phyloP scores from a whole-genome alignment of 2,113 vertebrate species.

The Callipepla californica region DNA sequence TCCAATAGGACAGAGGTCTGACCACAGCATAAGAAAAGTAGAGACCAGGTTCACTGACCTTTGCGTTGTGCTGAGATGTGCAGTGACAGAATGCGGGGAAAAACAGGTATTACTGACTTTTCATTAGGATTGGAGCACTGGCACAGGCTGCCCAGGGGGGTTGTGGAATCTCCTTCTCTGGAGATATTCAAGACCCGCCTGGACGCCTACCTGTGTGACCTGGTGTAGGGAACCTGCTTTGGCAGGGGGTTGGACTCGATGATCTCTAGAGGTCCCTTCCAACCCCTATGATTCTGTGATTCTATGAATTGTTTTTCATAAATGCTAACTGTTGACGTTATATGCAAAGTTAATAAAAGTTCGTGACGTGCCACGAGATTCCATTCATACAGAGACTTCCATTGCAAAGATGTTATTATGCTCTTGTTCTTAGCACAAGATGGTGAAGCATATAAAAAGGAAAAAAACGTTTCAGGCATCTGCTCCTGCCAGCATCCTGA shows the following conservation, averaged over 20 bases:
- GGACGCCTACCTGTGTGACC: too few species aligned
- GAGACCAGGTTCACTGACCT: background rate
- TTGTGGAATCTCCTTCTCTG: too few species aligned
- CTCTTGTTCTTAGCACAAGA: constrained; percentile 47
- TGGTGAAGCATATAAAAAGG: constrained; percentile 59
- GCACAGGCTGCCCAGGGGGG: too few species aligned
- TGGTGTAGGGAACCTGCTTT: too few species aligned
- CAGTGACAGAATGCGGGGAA: background rate
- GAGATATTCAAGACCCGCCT: too few species aligned
- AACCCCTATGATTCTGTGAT: too few species aligned
- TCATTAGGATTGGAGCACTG: too few species aligned
- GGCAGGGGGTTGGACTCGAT: too few species aligned
- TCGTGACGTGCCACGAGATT: background rate
- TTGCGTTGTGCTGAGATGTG: background rate
- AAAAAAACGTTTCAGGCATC: constrained; percentile 61
- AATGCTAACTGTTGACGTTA: background rate
- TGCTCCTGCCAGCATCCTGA: constrained; percentile 59
- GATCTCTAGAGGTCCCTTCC: too few species aligned
- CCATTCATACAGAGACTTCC: too few species aligned
- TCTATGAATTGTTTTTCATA: background rate
- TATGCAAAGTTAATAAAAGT: background rate
- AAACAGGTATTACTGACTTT: background rate
- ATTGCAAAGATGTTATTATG: background rate
- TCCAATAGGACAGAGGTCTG: background rate
- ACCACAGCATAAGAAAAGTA: background rate